phyloP scores from a whole-genome alignment of 2,797 vertebrate genomes.

The Moxostoma hubbsi region DNA sequence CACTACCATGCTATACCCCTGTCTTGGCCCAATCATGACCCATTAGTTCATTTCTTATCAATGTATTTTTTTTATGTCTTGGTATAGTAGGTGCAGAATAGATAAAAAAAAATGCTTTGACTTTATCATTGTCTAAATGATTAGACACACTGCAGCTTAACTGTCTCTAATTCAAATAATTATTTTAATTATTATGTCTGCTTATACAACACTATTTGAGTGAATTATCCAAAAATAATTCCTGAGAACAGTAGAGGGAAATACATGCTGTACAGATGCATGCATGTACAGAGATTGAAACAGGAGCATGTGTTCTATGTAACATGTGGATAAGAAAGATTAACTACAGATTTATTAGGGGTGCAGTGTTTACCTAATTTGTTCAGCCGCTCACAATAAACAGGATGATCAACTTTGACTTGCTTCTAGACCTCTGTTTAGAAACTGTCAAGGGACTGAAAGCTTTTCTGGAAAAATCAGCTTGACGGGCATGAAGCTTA shows the following conservation, averaged over 20 bases:
- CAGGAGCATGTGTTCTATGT: constrained; percentile 50
- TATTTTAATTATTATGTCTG: not conserved
- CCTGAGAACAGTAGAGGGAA: constrained; percentile 50
- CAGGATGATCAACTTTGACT: constrained; percentile 58
- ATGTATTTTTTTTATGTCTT: too few species aligned
- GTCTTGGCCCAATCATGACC: too few species aligned
- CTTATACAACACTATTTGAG: constrained; percentile 38
- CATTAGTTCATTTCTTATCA: too few species aligned
- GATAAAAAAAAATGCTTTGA: too few species aligned
- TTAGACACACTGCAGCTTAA: too few species aligned
- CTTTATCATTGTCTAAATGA: too few species aligned
- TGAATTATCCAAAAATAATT: constrained; percentile 58
- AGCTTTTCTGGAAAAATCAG: constrained; percentile 13
- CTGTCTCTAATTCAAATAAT: too few species aligned
- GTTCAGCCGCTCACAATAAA: constrained; percentile 63
- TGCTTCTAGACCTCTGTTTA: constrained; percentile 20
- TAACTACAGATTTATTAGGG: constrained; percentile 67
- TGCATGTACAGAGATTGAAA: too few species aligned
- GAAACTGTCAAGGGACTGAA: constrained; percentile 24
- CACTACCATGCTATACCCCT: too few species aligned
- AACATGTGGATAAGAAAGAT: constrained; percentile 67
- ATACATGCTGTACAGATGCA: constrained; percentile 59
- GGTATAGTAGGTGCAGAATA: too few species aligned
- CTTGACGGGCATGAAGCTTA: constrained; percentile 16
- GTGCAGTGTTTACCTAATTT: constrained; percentile 69